phyloP scores from a whole-genome alignment of 2,797 vertebrate genomes.

The Crenichthys baileyi region DNA sequence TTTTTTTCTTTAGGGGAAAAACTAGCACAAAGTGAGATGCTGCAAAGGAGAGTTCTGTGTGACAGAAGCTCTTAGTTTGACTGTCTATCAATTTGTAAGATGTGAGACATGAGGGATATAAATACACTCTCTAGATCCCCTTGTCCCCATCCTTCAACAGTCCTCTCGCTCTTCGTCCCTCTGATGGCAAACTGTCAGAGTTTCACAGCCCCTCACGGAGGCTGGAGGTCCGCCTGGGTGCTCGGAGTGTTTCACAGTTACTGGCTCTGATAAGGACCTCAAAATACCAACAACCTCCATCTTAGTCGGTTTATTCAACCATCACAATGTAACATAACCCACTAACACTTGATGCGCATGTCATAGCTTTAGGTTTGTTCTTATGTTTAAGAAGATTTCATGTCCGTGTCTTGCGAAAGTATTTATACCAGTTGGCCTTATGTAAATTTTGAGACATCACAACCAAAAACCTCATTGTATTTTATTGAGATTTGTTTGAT shows the following conservation, averaged over 20 bases:
- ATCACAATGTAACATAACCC: not conserved
- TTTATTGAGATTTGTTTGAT: too few relatives aligned
- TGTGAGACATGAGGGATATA: conserved; percentile 78
- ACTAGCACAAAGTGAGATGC: conserved; percentile 35
- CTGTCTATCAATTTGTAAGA: conserved; percentile 77
- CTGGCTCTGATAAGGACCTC: conserved; percentile 64
- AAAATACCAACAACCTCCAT: conserved; percentile 56
- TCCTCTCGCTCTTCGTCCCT: conserved; percentile 50
- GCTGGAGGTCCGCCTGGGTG: conserved; percentile 40
- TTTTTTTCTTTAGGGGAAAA: conserved; percentile 26
- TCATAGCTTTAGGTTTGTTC: too few relatives aligned
- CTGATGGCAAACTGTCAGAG: conserved; percentile 43
- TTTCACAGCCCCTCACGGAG: conserved; percentile 33
- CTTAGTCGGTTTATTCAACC: conserved; percentile 36
- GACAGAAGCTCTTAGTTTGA: conserved; percentile 75
- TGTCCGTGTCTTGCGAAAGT: too few relatives aligned
- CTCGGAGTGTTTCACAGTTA: conserved; percentile 29
- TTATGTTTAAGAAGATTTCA: too few relatives aligned
- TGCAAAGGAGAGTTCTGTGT: conserved; percentile 69
- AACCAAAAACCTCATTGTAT: too few relatives aligned
- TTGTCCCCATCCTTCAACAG: conserved; percentile 70
- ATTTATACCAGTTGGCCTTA: not conserved
- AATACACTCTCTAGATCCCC: conserved; percentile 77
- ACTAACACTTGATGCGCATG: not conserved
- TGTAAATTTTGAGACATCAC: too few relatives aligned